These are phyloP conservation scores for Pygoscelis adeliae DNA, from an alignment of 2,113 vertebrate species.

Conservation along the genomic window DNA sequence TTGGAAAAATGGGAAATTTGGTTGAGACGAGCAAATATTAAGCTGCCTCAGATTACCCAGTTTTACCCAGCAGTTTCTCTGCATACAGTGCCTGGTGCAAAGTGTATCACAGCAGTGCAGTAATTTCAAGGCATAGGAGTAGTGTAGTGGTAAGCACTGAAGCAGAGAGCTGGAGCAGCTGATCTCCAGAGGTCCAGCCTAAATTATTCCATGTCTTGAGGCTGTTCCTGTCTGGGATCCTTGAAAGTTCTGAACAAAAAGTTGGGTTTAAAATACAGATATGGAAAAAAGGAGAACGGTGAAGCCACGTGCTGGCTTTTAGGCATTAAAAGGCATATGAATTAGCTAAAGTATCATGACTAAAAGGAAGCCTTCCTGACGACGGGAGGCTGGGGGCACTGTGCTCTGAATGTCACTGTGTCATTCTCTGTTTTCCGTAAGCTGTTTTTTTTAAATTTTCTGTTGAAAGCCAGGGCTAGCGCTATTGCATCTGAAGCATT, in stretches of 20 bases:
- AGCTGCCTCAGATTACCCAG: background rate
- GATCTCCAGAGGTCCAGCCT: background rate
- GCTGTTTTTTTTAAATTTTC: background rate
- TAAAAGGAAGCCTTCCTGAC: background rate
- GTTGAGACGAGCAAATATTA: background rate
- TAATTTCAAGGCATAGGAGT: background rate
- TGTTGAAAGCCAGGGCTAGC: background rate
- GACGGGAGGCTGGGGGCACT: background rate
- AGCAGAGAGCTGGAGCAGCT: background rate
- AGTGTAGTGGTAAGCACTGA: background rate
- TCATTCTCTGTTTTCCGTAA: background rate
- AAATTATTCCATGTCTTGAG: background rate
- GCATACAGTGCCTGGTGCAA: background rate
- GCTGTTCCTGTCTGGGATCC: background rate
- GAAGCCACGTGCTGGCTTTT: background rate
- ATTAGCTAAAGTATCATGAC: background rate
- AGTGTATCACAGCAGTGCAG: background rate
- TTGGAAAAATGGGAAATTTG: background rate
- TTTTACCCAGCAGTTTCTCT: background rate
- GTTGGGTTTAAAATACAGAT: background rate
- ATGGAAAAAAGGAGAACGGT: background rate
- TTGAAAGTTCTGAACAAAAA: background rate
- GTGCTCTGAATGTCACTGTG: background rate
- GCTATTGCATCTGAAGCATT: background rate
- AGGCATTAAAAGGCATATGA: background rate